Evolutionary conservation across 1,140 invertebrate genomes (phyloP), one percentile per base, ranked within the genome.

Genomic region (Solenopsis invicta): DNA sequence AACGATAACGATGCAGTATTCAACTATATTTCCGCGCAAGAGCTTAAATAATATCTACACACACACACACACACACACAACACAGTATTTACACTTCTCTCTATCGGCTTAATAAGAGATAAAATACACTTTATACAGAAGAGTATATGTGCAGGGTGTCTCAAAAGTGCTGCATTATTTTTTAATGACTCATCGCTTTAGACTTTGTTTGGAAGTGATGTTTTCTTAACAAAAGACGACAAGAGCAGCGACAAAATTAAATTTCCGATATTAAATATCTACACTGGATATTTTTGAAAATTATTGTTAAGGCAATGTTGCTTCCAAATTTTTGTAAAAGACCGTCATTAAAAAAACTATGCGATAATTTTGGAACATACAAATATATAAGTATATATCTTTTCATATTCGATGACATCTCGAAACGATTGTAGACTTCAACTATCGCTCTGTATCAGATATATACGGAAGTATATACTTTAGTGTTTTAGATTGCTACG

Each of bases 331-430:
- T 82, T 62, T 48, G 29, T 37, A 18, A 52, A 71, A 74, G 2
- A 34, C 29, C 8, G n/a, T 74, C 54, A 61, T 84, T 74, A 75
- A 84, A 75, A 37, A 78, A 84, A 21, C 54, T n/a, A 74, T 84
- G 80, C 69, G 69, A 37, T 61, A 48, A 41, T 74, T 82, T 82
- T 75, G 80, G 41, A 61, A 84, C 56, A 82, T 72, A 74, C 21
- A 84, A 74, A 75, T 74, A 84, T 72, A 69, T 61, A 84, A 50
- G 61, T 85, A 67, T 85, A 80, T 85, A 80, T 85, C 62, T 76
- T 80, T 85, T 85, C 72, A 85, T 78, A 78, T 85, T 85, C 37
- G 48, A 85, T 76, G 41, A 77, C 50, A n/a, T 75, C 74, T 85
- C 59, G 59, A 64, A 85, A 56, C 48, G 62, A 85, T 66, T 48